A percentile compares a stretch with the other conserved stretches of the same genome.
Conservation (phyloP, 1,140 invertebrate genomes). For the Trissolcus basalis region DNA sequence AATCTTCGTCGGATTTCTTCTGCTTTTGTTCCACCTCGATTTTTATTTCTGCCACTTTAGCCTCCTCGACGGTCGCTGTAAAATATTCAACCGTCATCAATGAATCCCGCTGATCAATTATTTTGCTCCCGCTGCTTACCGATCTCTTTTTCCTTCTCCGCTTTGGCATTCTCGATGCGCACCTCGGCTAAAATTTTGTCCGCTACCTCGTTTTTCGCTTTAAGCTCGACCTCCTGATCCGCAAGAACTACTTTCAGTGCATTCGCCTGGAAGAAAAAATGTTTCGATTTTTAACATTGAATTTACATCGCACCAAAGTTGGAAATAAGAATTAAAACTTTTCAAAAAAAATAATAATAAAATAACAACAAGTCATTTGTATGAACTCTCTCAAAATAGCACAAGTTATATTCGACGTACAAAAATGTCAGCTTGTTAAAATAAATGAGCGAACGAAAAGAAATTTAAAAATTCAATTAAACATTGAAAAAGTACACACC, state of each 20-base stretch:
- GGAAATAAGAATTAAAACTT: neutral
- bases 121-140: conserved; percentile 72
- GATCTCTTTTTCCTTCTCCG: conserved; percentile 89
- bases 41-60: conserved; percentile 91
- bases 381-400: no score
- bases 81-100: conserved; percentile 10
- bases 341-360: no score
- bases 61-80: conserved; percentile 87
- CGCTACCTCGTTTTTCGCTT: conserved; percentile 92
- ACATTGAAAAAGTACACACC: no score
- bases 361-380: no score
- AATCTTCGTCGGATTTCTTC: conserved; percentile 91
- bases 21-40: conserved; percentile 90
- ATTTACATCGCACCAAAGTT: neutral
- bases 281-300: neutral
- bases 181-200: conserved; percentile 93
- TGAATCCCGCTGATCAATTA: conserved; percentile 1
- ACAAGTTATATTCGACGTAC: no score
- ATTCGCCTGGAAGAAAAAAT: conserved; percentile 76
- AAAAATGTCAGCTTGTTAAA: no score
- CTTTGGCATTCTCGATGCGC: conserved; percentile 92
- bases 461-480: no score
- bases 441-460: no score
- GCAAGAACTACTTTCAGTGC: conserved; percentile 86
- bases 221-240: conserved; percentile 90